phyloP scores from a whole-genome alignment of 1,140 invertebrate genomes.

The Hydropsyche tenuis region DNA sequence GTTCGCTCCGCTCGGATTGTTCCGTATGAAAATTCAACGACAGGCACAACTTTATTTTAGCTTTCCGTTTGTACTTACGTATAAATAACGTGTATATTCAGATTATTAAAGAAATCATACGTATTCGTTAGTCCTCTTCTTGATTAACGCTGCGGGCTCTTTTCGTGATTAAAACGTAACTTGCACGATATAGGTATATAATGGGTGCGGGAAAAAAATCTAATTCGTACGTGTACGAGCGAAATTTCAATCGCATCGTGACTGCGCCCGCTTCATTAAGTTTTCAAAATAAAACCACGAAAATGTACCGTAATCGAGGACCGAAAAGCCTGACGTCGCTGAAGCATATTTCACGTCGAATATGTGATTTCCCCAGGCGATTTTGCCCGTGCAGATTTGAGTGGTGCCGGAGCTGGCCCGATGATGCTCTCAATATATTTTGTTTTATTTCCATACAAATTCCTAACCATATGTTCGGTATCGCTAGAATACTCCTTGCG shows the following conservation, averaged over 20 bases:
- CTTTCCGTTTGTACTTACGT: too few relatives aligned
- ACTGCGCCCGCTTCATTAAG: conserved; percentile 21
- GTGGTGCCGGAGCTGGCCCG: conserved; percentile 5
- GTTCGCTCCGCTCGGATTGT: conserved; percentile 2
- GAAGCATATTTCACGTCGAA: conserved; percentile 37
- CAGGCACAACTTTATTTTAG: too few relatives aligned
- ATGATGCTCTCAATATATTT: conserved; percentile 35
- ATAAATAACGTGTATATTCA: not conserved
- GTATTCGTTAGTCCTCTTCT: not conserved
- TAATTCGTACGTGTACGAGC: not conserved
- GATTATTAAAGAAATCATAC: not conserved
- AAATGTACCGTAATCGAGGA: conserved; percentile 21
- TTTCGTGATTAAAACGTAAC: conserved; percentile 11
- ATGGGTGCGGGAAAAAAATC: not conserved
- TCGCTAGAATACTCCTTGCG: too few relatives aligned
- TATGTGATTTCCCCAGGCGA: conserved; percentile 44
- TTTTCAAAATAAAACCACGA: conserved; percentile 4
- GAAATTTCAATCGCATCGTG: conserved; percentile 25
- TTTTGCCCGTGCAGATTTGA: conserved; percentile 27
- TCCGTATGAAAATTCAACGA: conserved; percentile 14
- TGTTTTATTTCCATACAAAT: conserved; percentile 14
- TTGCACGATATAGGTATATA: not conserved
- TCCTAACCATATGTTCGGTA: not conserved
- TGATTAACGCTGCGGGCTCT: not conserved
- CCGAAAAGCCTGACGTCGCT: conserved; percentile 12